Base-by-base conservation (phyloP, 1,140 invertebrate species). In the Lamellibrachia luymesi region DNA sequence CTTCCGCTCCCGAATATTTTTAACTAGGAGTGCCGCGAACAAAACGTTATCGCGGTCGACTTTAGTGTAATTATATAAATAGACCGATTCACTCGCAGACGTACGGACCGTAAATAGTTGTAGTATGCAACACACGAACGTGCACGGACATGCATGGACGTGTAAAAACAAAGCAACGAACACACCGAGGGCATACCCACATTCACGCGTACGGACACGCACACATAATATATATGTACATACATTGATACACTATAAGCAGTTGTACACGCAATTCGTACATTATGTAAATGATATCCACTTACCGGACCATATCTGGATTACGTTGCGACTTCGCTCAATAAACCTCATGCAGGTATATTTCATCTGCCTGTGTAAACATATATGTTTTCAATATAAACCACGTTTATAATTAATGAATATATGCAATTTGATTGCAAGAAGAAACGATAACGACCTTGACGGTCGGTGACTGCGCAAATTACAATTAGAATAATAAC, bases 251-350 rank as follows among this genome's bases (percentile, higher is more conserved):
- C 25, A 22, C 25, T 80, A 10, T 80, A 80, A 2, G 25, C 64
- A 80, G 25, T 22, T 80, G 64, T 22, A 80, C 64, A 80, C 64
- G 64, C 64, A 80, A 80, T 80, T 80, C 25, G 64, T 2, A 80
- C 13, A 80, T 80, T 17, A 80, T 80, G 64, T 80, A 91, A 91
- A 50, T n/a, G 91, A 22, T 51, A 4, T 10, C 49, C 22, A 91
- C 91, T 91, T 91, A 91, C 91, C 49, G 5, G 49, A 50, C 91
- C 91, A 91, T 51, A 91, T 51, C 51, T 91, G 91, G 5, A 91
- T 51, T 91, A 91, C 51, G 91, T 91, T 91, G 49, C 51, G 5
- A 51, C 51, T 91, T 91, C 91, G 91, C 91, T 91, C 49, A 27
- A 91, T 51, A 91, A 91, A 91, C 51, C 51, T 10, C 91, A 91